phyloP scores from a whole-genome alignment of 2,888 invertebrate genomes.

The Nomada goodeniana region DNA sequence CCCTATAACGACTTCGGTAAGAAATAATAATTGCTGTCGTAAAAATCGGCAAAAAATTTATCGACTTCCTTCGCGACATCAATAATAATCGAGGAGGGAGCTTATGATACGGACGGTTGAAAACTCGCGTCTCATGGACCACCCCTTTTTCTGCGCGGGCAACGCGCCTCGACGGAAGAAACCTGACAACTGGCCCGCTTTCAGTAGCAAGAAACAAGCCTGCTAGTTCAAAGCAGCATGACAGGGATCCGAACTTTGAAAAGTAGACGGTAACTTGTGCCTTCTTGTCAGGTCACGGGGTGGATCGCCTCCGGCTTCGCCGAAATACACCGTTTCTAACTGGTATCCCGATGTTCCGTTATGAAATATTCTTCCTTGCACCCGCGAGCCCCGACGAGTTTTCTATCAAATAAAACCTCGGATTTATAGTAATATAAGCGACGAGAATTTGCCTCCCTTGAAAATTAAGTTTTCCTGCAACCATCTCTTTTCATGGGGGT shows the following conservation, averaged over 20 bases:
- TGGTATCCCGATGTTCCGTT: not conserved
- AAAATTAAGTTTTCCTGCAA: too few relatives aligned
- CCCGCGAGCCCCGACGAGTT: not conserved
- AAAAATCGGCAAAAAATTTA: slow-evolving; percentile 28
- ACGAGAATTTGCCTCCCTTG: not conserved
- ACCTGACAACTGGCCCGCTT: slow-evolving; percentile 8
- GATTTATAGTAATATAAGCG: not conserved
- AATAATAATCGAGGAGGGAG: slow-evolving; percentile 43
- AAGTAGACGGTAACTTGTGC: slow-evolving; percentile 24
- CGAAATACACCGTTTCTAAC: slow-evolving; percentile 3
- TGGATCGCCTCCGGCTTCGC: not conserved
- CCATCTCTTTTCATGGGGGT: too few relatives aligned
- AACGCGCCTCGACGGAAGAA: slow-evolving; percentile 24
- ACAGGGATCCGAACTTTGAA: slow-evolving; percentile 34
- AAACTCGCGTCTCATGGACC: slow-evolving; percentile 18
- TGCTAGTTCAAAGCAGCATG: slow-evolving; percentile 9
- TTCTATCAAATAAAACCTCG: not conserved
- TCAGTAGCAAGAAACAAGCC: slow-evolving; percentile 27
- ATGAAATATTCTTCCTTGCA: not conserved
- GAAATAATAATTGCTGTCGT: slow-evolving; percentile 11
- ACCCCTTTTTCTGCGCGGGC: slow-evolving; percentile 8
- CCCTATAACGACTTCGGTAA: not conserved
- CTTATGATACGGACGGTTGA: slow-evolving; percentile 18
- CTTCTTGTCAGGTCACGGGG: slow-evolving; percentile 24
- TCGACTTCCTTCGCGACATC: slow-evolving; percentile 29